A percentile compares a stretch with the other conserved stretches of the same genome.
phyloP scores from a whole-genome alignment of 2,113 vertebrate species.

The Typhlomys cinereus region DNA sequence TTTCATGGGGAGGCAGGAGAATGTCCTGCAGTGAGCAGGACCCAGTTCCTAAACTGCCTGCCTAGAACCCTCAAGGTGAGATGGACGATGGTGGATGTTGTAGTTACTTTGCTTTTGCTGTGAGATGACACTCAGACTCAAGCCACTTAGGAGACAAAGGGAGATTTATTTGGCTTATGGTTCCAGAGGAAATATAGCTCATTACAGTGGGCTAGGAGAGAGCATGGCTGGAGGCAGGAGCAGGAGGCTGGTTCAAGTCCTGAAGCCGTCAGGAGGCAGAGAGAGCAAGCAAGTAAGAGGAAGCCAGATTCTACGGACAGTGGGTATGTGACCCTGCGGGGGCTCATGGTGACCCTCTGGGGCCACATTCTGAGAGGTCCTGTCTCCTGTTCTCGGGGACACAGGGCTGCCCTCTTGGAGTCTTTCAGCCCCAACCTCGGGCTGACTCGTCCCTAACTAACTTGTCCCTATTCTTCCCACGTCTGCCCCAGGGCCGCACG shows the following conservation, averaged over 20 bases:
- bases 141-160: not conserved
- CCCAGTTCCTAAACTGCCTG: not conserved
- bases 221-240: accelerated
- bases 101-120: not conserved
- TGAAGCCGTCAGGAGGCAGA: not conserved
- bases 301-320: not conserved
- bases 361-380: not conserved
- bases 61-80: too few relatives aligned
- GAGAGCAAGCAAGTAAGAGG: not conserved
- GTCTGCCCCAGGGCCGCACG: not conserved
- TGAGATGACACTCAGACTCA: not conserved
- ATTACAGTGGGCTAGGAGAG: not conserved
- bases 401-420: not conserved
- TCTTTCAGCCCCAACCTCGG: not conserved
- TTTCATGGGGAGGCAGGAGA: not conserved
- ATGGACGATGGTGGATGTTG: too few relatives aligned
- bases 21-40: not conserved
- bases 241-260: not conserved
- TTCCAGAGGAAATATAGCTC: not conserved
- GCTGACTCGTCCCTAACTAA: not conserved
- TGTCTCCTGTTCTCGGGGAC: not conserved
- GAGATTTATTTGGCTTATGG: not conserved
- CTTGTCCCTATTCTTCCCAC: not conserved
- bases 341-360: not conserved
- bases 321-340: too few relatives aligned